Evolutionary conservation across 2,797 vertebrate genomes (phyloP), one percentile per base, ranked within the genome.

Genomic region (Myoxocephalus aenaeus): DNA sequence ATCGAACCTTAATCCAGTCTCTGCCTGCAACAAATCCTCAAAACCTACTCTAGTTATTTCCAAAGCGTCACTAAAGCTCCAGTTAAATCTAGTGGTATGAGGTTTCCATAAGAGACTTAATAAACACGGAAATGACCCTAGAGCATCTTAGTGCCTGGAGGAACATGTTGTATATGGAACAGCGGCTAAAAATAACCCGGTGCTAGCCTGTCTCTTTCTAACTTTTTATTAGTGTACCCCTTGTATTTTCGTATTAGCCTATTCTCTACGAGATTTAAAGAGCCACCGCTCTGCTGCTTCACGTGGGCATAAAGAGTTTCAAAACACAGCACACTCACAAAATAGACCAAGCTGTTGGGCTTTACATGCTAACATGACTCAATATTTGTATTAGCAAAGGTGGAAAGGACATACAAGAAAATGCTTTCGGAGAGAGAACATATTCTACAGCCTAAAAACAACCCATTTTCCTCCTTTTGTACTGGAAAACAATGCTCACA

Each of bases 161-260:
- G 71, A 87, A 74, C 82, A 83, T 78, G 85, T 87, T 93, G 89
- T 92, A 87, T 90, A 92, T 89, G 76, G 70, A 92, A 91, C 76
- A 76, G 70, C 0, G 1, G 75, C 87, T 93, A 93, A 91, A 93
- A 94, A 93, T 93, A 94, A 83, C 86, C 66, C n/a, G 0, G 48
- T 73, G 73, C 75, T 54, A 56, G 69, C 70, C 67, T 42, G 72
- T 79, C 64, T 86, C 83, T 71, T 56, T 83, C 70, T 65, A 65
- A 69, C 77, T 62, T 85, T 85, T 85, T 81, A 81, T 84, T 82
- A 83, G 79, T 61, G 44, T 65, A 73, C 56, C 51, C 56, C 73
- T 70, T 66, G 63, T 73, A 71, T 76, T 85, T 81, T 76, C 72
- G 88, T 57, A 15, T 57, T 57, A 18, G 27, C 14, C 54, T 66